Base-by-base conservation (phyloP, 2,797 vertebrate species). In the Falco biarmicus region DNA sequence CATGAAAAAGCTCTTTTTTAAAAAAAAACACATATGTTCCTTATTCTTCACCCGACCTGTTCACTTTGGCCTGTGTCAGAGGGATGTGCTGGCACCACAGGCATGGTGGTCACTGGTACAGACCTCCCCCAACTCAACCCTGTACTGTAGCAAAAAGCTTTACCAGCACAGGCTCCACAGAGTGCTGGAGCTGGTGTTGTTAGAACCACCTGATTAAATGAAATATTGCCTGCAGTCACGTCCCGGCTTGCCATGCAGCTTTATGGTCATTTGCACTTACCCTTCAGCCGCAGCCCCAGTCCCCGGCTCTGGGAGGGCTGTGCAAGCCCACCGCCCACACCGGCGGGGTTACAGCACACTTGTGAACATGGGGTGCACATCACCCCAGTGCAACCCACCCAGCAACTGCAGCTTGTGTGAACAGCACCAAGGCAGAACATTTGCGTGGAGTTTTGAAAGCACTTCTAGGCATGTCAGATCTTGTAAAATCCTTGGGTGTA, bases 321-420 rank as follows among this genome's bases (percentile, higher is more conserved):
- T 73, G 51, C 66, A 7, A 54, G 60, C 28, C 20, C 29, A 59
- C 7, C 43, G 65, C 60, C 60, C 37, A 16, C 0, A 0, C 24
- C 47, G 34, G 51, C 54, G 11, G 56, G 51, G 43, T 69, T 60
- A 28, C 56, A 47, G 65, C 65, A 90, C 32, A 34, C 31, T 60
- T 53, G 48, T 8, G 34, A 84, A 25, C 37, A 19, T 7, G 4
- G 2, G 0, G 0, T 17, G 41, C 16, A 2, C 59, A 21, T 56
- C 19, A 31, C 51, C 59, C 8, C 39, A 37, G 32, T 3, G 1
- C 75, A 87, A 13, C 74, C 31, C 0, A 0, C 66, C 51, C 85
- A 60, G 78, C 32, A 88, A 9, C 89, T 29, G 83, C 51, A 15
- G 15, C 21, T 39, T 24, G 11, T 34, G 9, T 0, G 3, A 70